Evolutionary conservation across 2,797 vertebrate species (phyloP), one percentile per base, ranked within the genome.

Genomic region (Pelodytes ibericus): DNA sequence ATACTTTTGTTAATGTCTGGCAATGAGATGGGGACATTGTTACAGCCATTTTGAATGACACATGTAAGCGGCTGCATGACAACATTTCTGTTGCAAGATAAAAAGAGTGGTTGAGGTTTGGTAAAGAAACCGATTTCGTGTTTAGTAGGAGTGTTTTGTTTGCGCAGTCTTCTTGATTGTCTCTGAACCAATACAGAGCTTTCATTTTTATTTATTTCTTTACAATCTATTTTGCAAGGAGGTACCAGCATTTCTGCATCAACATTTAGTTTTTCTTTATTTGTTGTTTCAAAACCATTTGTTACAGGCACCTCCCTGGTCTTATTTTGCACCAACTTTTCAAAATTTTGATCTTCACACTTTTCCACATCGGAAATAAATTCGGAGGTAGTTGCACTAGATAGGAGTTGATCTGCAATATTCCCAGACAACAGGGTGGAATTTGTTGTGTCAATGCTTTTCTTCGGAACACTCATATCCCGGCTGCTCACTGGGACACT

Each of bases 51-150:
- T 29, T 79, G 71, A 29, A 72, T 60, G 16, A 59, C 59, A 27
- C 71, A 79, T 0, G 77, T 62, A 73, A 79, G 41, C 0, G 77
- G 77, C 41, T 79, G 64, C 77, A 79, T 79, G 7, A 74, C 30
- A 10, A 79, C 72, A 26, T 47, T 62, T 69, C 57, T 68, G 31
- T 79, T 65, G 33, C 47, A 73, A 36, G 77, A 79, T 53, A 79
- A 41, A 62, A 79, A 73, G 7, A 79, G 65, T 0, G 63, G 62
- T 47, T 79, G 71, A 2, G 77, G 77, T 25, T 68, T 69, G 25
- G 31, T 51, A 9, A 60, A 73, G 2, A 44, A 8, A 44, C 26
- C 20, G 0, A 16, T 69, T 39, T 78, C 63, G 10, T 26, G 26
- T 31, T 63, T 69, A 22, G 4, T 20, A 5, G 62, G 10, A 8